phyloP scores from a whole-genome alignment of 92 coral and sea anemone species.

The Zoanthus gigantus region DNA sequence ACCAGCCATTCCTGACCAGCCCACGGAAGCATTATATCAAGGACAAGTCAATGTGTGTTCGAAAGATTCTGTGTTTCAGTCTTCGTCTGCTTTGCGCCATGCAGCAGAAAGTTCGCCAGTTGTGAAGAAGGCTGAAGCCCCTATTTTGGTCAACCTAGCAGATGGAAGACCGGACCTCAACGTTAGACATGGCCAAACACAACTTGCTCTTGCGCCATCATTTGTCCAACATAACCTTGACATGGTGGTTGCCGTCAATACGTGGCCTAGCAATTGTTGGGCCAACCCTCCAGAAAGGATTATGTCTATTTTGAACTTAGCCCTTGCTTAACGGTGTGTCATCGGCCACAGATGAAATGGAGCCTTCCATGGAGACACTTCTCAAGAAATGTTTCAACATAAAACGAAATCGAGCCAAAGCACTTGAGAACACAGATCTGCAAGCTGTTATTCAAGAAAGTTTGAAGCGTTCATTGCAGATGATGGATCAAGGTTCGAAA shows the following conservation, averaged over 20 bases:
- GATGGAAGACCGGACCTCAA: constrained; percentile 57
- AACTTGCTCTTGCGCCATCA: constrained; percentile 30
- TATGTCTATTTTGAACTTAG: constrained; percentile 53
- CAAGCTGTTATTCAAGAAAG: constrained; percentile 45
- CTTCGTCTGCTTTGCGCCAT: constrained; percentile 48
- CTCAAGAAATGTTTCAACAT: too few relatives aligned
- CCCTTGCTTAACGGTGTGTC: constrained; percentile 45
- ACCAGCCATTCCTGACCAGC: constrained; percentile 43
- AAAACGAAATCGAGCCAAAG: constrained; percentile 35
- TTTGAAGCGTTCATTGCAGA: constrained; percentile 39
- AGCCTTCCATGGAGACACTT: too few relatives aligned
- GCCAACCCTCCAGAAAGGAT: constrained; percentile 62
- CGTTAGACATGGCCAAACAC: constrained; percentile 47
- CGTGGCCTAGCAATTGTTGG: constrained; percentile 64
- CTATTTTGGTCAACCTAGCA: constrained; percentile 41
- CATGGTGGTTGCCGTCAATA: constrained; percentile 54
- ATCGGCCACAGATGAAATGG: constrained; percentile 41
- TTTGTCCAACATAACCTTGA: constrained; percentile 58
- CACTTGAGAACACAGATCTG: constrained; percentile 42
- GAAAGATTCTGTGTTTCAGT: constrained; percentile 41
- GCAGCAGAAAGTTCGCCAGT: constrained; percentile 49
- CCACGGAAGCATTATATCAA: constrained; percentile 40
- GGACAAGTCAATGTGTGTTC: constrained; percentile 49
- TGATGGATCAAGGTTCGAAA: constrained; percentile 27
- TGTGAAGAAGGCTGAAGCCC: constrained; percentile 18